Evolutionary conservation across 2,797 vertebrate genomes (phyloP), one percentile per base, ranked within the genome.

Genomic region (Gymnocypris eckloni): DNA sequence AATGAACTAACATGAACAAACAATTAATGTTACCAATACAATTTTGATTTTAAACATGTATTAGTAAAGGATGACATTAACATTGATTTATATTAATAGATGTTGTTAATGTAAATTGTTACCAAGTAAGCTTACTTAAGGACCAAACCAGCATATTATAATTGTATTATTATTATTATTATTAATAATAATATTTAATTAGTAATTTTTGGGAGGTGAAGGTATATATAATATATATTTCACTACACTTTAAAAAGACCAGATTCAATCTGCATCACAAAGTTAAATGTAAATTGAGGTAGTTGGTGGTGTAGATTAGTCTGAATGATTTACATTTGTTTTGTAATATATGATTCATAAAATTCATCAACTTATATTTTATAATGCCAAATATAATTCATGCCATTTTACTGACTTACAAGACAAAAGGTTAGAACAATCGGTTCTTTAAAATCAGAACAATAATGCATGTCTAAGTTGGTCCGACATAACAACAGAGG

Each of bases 241-340:
- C 52, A 59, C 20, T 25, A 61, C 22, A 6, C n/a, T 41, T 39
- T 33, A 28, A 11, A 52, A 20, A 79, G 87, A 90, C 86, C 88
- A 89, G 88, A 90, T 91, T 90, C 89, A 86, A 86, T 89, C 84
- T 80, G 79, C 79, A 73, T 71, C 70, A 28, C 64, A 79, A 22
- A 33, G 50, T 78, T 45, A 87, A 80, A 89, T 79, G 67, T 87
- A 70, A 61, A 22, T 54, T 83, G 70, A 83, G 81, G 70, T 83
- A 83, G 41, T 37, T 56, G 39, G 81, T 43, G n/a, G 37, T 72
- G 41, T 43, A 43, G 22, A 43, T 41, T 41, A 43, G 37, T 48
- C 1, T 22, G 10, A 67, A 11, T 7, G 12, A 41, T 61, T 43
- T 78, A 59, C 52, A 41, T 50, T 33, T 1, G 18, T 33, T 54